Evolutionary conservation across 2,888 invertebrate genomes (phyloP), one percentile per base, ranked within the genome.

Genomic region (Loripinus fragilis): DNA sequence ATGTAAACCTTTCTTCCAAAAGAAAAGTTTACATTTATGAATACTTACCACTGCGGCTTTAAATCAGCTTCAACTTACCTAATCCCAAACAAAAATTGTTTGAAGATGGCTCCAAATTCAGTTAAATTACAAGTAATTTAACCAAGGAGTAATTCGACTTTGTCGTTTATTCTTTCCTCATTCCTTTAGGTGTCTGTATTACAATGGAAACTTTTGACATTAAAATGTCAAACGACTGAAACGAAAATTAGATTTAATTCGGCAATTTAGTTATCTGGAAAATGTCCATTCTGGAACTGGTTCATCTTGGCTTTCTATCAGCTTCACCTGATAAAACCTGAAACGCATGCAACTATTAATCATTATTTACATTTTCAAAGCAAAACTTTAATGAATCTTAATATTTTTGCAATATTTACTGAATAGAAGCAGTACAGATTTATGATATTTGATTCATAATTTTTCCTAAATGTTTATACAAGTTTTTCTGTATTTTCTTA

Each of bases 101-200:
- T 28, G 60, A 25, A 28, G 60, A 30, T 3, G 60, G 33, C 60
- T 33, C 60, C 60, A 30, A 52, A 33, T 60, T 12, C 60, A 60
- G 60, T 60, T 60, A 60, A 60, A 60, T 60, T 60, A 60, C 60
- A 60, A 60, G 60, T 60, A 60, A 60, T 60, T 60, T 60, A 60
- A 60, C 60, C 60, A 60, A 60, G 5, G 60, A 33, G 60, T 33
- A 60, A 33, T 33, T 33, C 30, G 10, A 60, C 60, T 60, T 33
- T 17, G 30, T 60, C 60, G 60, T 60, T 12, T 25, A 60, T 33
- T 30, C 60, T 60, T 60, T 60, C 60, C 60, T 33, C 33, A 60
- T 60, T 60, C 60, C 33, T 60, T n/a, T 12, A 28, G 60, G 3
- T 60, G 60, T 33, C 60, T 60, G 60, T 60, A 20, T 60, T 28